These are phyloP conservation scores for Betta splendens DNA, from an alignment of 2,797 vertebrate species.

Conservation along the genomic window DNA sequence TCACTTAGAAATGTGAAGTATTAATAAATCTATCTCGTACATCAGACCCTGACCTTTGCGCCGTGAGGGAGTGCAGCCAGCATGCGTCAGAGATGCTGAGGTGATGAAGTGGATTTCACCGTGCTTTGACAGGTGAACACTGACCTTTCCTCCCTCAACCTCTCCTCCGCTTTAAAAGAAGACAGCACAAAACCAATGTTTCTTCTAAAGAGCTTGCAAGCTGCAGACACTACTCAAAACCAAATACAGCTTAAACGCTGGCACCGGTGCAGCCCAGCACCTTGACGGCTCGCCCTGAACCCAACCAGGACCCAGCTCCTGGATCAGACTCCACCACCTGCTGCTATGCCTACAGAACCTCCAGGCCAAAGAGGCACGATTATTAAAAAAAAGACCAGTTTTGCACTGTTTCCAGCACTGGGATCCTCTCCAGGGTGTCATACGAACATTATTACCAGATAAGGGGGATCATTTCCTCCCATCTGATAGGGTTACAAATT, in stretches of 20 bases:
- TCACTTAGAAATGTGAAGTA: neutral
- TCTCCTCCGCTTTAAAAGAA: too few species aligned
- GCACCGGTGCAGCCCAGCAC: constrained; percentile 46
- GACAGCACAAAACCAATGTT: too few species aligned
- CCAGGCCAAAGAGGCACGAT: neutral
- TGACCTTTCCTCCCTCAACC: neutral
- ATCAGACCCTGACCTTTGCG: constrained; percentile 15
- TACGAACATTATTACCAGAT: constrained; percentile 39
- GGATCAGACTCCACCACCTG: constrained; percentile 43
- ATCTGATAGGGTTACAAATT: constrained; percentile 17
- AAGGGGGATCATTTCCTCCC: constrained; percentile 27
- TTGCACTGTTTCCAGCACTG: constrained; percentile 13
- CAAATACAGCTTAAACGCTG: constrained; percentile 23
- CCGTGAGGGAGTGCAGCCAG: neutral
- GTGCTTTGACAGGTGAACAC: constrained; percentile 3
- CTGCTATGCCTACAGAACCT: constrained; percentile 1
- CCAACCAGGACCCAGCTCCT: constrained; percentile 44
- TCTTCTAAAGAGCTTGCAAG: too few species aligned
- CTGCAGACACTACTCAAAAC: constrained; percentile 26
- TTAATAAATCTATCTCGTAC: too few species aligned
- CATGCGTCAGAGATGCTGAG: neutral
- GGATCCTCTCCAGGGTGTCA: constrained; percentile 45
- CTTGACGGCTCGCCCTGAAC: constrained; percentile 48
- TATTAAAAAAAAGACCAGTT: too few species aligned
- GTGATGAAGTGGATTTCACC: neutral